Conservation (phyloP, 2,888 invertebrate species). For the Cetonia aurata region DNA sequence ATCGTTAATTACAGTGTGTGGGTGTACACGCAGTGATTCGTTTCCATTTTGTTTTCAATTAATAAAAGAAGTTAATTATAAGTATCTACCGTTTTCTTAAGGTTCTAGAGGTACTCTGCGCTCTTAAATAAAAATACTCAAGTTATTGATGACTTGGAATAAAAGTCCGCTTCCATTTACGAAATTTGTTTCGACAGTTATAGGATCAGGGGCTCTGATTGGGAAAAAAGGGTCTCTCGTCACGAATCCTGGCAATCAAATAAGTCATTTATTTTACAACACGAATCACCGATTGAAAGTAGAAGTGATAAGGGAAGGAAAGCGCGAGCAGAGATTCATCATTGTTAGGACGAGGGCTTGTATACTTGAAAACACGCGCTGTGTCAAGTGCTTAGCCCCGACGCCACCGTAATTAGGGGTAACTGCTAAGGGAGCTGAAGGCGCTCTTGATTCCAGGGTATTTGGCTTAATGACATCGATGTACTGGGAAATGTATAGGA, state of each 20-base stretch:
- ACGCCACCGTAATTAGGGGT: slow-evolving; percentile 32
- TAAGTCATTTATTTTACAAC: slow-evolving; percentile 34
- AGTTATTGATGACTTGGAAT: too few relatives aligned
- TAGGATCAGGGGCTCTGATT: neutral
- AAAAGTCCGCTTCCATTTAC: too few relatives aligned
- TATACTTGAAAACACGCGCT: slow-evolving; percentile 48
- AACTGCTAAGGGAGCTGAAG: slow-evolving; percentile 29
- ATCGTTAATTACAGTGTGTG: slow-evolving; percentile 3
- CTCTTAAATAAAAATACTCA: too few relatives aligned
- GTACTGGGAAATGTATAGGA: neutral
- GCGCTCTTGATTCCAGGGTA: slow-evolving; percentile 22
- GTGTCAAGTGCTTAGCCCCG: slow-evolving; percentile 48
- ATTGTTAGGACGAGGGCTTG: slow-evolving; percentile 50
- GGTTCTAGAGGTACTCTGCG: too few relatives aligned
- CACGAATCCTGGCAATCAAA: slow-evolving; percentile 13
- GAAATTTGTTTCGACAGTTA: neutral
- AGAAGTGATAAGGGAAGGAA: slow-evolving; percentile 24
- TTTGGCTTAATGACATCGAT: slow-evolving; percentile 27
- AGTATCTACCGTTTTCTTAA: too few relatives aligned
- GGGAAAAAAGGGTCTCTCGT: slow-evolving; percentile 10
- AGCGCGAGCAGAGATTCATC: slow-evolving; percentile 45
- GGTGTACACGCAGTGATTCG: too few relatives aligned
- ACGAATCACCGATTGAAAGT: slow-evolving; percentile 8
- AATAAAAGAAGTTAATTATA: neutral
- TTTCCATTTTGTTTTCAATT: too few relatives aligned